A percentile compares a stretch with the other conserved stretches of the same genome.
Conservation (phyloP, 2,113 vertebrate species). For the Festucalex cinctus region DNA sequence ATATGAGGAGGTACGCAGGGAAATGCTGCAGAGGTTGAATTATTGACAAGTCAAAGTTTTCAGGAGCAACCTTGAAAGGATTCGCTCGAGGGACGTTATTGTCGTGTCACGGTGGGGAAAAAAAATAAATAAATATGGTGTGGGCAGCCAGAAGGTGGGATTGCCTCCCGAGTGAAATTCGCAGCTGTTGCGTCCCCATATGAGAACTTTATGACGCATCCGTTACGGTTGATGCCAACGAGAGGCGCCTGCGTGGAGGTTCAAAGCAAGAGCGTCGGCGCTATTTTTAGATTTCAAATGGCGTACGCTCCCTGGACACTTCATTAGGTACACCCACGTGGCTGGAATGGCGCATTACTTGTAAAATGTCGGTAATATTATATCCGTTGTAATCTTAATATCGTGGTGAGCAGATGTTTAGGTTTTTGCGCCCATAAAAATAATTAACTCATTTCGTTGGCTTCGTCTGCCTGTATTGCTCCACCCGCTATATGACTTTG, state of each 20-base stretch:
- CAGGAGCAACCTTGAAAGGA: conserved; percentile 18
- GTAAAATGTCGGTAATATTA: background rate
- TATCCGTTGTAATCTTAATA: background rate
- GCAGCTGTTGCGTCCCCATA: conserved; percentile 18
- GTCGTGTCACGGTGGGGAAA: conserved; percentile 39
- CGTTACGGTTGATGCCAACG: background rate
- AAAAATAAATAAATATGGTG: too few relatives aligned
- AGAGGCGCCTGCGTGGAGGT: background rate
- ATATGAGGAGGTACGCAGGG: conserved; percentile 10
- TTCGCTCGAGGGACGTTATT: conserved; percentile 11
- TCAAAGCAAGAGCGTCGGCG: background rate
- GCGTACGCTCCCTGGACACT: background rate
- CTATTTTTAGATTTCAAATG: background rate
- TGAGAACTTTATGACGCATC: background rate
- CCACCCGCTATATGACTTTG: too few relatives aligned
- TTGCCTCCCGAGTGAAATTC: conserved; percentile 32
- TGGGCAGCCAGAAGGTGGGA: conserved; percentile 6
- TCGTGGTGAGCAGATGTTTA: background rate
- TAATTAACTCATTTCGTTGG: background rate
- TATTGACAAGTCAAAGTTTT: conserved; percentile 47
- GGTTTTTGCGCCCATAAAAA: too few relatives aligned
- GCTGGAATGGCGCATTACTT: background rate
- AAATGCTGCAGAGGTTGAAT: conserved; percentile 39
- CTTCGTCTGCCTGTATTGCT: background rate
- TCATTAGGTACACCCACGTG: background rate